These are phyloP conservation scores for Bimastos eiseni DNA, from an alignment of 2,888 invertebrate genomes.

Conservation along the genomic window DNA sequence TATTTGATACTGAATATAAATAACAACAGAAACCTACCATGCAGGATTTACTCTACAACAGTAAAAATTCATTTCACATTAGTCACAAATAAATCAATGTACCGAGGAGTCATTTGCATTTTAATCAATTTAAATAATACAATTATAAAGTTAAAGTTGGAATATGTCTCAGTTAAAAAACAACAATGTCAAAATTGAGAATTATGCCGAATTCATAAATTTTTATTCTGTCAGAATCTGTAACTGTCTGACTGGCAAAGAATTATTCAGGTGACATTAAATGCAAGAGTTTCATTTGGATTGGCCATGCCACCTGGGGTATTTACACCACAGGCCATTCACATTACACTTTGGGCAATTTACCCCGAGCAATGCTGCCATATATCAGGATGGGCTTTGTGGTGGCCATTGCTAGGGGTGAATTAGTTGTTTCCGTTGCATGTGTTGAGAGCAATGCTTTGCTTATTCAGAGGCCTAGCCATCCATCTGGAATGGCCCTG, in stretches of 20 bases:
- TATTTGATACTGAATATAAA: background rate
- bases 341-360: too few species aligned
- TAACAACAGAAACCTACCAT: background rate
- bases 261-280: too few species aligned
- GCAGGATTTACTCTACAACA: conserved; percentile 5
- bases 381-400: too few species aligned
- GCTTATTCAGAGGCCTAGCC: too few species aligned
- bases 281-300: too few species aligned
- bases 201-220: background rate
- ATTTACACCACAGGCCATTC: too few species aligned
- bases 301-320: too few species aligned
- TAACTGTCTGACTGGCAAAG: background rate
- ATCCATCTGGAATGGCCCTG: too few species aligned
- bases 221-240: background rate
- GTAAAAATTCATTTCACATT: background rate
- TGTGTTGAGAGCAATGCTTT: too few species aligned
- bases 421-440: too few species aligned
- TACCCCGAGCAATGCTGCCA: too few species aligned
- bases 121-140: background rate
- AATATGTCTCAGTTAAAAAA: background rate
- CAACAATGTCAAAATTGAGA: background rate
- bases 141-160: background rate
- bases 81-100: background rate
- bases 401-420: too few species aligned
- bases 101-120: background rate